Conservation (phyloP, 2,113 vertebrate genomes). For the Microtus richardsoni region DNA sequence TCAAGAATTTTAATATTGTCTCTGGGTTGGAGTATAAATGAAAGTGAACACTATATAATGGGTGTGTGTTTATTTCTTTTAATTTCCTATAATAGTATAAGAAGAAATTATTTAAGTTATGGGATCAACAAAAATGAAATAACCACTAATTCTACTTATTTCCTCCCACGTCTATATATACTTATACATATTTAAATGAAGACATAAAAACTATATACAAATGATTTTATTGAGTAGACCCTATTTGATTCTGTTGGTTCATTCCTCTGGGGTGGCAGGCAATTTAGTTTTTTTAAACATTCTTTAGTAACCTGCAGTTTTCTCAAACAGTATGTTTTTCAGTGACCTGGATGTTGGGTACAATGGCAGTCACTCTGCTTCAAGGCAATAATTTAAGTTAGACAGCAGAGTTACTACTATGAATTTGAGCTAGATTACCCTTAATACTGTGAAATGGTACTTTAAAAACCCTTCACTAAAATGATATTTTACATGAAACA, state of each 20-base stretch:
- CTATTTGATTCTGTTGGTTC: neutral
- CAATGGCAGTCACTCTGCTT: neutral
- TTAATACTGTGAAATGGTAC: neutral
- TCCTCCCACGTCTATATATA: neutral
- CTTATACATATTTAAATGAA: neutral
- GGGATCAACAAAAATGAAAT: neutral
- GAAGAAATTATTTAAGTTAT: neutral
- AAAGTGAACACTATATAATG: neutral
- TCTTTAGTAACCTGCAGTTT: neutral
- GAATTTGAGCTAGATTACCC: neutral
- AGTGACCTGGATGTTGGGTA: fast-evolving
- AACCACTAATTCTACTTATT: neutral
- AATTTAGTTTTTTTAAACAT: neutral
- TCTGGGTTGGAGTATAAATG: neutral
- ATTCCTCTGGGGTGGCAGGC: neutral
- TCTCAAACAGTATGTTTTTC: neutral
- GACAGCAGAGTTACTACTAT: neutral
- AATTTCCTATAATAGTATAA: neutral
- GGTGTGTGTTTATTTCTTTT: neutral
- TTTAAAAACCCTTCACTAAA: neutral
- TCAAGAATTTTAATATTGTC: neutral
- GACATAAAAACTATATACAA: neutral
- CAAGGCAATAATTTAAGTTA: neutral
- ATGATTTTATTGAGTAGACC: neutral
- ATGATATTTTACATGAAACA: neutral